phyloP scores from a whole-genome alignment of 2,888 invertebrate genomes.

The Athetis lepigone region DNA sequence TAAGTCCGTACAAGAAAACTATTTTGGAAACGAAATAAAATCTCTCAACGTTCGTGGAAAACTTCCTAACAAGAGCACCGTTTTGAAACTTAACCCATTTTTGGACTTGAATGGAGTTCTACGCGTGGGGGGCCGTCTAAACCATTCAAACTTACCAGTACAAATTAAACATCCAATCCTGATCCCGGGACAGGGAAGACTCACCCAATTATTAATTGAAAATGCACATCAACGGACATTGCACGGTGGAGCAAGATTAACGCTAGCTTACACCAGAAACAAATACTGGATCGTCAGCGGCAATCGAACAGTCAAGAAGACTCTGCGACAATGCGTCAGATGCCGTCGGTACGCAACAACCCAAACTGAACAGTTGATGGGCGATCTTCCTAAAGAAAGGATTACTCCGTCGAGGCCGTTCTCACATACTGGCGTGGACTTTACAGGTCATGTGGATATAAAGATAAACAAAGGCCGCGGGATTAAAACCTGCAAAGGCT shows the following conservation, averaged over 20 bases:
- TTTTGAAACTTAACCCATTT: constrained; percentile 17
- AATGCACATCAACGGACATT: constrained; percentile 1
- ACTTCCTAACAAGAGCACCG: constrained; percentile 7
- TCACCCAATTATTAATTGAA: constrained; percentile 10
- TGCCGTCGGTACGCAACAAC: constrained; percentile 19
- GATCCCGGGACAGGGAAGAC: not conserved
- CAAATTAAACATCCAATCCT: constrained; percentile 21
- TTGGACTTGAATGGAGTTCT: constrained; percentile 5
- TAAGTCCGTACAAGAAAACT: not conserved
- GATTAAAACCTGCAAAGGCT: constrained; percentile 34
- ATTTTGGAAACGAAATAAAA: constrained; percentile 8
- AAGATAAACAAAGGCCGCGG: constrained; percentile 39
- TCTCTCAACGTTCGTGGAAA: not conserved
- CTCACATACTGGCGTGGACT: constrained; percentile 36
- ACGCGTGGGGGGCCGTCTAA: constrained; percentile 18
- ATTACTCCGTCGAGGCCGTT: constrained; percentile 30
- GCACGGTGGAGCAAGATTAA: constrained; percentile 30
- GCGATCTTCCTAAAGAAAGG: not conserved
- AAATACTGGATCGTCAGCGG: constrained; percentile 32
- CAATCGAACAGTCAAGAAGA: constrained; percentile 20
- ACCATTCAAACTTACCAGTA: constrained; percentile 6
- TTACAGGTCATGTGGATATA: constrained; percentile 31
- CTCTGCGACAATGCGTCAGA: constrained; percentile 17
- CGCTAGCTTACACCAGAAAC: constrained; percentile 19
- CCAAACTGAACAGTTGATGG: constrained; percentile 29